Base-by-base conservation (phyloP, 2,888 invertebrate species). In the Polydrusus tereticollis region DNA sequence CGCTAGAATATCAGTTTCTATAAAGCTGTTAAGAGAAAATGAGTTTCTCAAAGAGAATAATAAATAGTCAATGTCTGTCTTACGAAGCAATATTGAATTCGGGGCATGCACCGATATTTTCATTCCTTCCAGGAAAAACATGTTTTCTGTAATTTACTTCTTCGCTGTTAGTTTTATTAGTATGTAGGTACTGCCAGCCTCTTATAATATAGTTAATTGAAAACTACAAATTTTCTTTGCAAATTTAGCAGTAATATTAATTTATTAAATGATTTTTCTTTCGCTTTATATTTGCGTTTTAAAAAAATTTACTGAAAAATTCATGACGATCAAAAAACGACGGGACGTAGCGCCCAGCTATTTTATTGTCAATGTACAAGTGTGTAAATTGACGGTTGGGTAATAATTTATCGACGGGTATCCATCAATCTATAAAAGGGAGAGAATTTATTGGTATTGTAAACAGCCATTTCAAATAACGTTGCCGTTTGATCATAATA, bases 51-150 rank as follows among this genome's bases (percentile, higher is more conserved):
- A 21, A 21, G 23, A 47, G 47, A 47, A 47, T 47, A 47, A 23
- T 47, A 47, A 47, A 47, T 47, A 47, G 47, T 47, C n/a, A 47
- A 23, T 47, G 8, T 47, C 10, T 47, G 21, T 47, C 23, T 47
- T 47, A 21, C 47, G 12, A 21, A 21, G 47, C 47, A n/a, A 23
- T 47, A 47, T 21, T 47, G 21, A 21, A 47, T 47, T 47, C 47
- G 23, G n/a, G 6, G n/a, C 47, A 47, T 47, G 47, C 12, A 21
- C n/a, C 5, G 21, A 47, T 47, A 23, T 47, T 47, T 47, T 47
- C n/a, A 21, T 23, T 7, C n/a, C 21, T 47, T 23, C n/a, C 3
- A 23, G 21, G n/a, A 1, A n/a, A 47, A 47, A 47, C 47, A 21
- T 18, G 45, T 45, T 47, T 23, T 47, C 21, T n/a, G 21, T 45